Percentiles rank a stretch among this genome's conserved stretches.
These are phyloP conservation scores for Paraescarpia echinospica DNA, from an alignment of 1,140 invertebrate species.

Conservation along the genomic window DNA sequence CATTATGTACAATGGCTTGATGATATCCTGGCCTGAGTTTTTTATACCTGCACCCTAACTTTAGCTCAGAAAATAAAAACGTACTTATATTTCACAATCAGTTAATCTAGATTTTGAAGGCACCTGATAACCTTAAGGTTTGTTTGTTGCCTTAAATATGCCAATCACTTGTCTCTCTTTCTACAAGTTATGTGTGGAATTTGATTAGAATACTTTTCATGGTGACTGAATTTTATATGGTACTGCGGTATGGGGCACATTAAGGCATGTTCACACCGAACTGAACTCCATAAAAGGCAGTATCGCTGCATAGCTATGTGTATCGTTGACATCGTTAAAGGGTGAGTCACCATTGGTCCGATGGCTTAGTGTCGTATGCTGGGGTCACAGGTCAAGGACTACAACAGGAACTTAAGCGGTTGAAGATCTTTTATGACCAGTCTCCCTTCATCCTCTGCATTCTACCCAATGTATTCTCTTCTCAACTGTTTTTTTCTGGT, in stretches of 20 bases:
- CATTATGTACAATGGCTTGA: neutral
- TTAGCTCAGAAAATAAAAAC: too few species aligned
- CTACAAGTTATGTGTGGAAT: neutral
- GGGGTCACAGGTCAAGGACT: neutral
- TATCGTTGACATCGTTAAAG: neutral
- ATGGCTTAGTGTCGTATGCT: neutral
- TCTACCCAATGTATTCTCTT: neutral
- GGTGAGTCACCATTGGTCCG: neutral
- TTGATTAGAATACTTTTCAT: neutral
- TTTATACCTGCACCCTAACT: neutral
- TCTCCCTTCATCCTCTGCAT: neutral
- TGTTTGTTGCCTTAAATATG: neutral
- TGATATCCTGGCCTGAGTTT: neutral
- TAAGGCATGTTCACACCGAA: neutral
- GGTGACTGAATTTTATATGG: neutral
- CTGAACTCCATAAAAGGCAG: neutral
- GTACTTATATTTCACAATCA: neutral
- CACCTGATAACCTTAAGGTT: neutral
- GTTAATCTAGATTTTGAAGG: neutral
- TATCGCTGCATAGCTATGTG: neutral
- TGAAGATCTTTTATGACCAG: neutral
- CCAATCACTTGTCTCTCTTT: neutral
- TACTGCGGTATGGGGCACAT: neutral
- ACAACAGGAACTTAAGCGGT: neutral
- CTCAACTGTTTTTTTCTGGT: neutral